These are phyloP conservation scores for Pissodes strobi DNA, from an alignment of 1,140 invertebrate genomes.

Conservation along the genomic window DNA sequence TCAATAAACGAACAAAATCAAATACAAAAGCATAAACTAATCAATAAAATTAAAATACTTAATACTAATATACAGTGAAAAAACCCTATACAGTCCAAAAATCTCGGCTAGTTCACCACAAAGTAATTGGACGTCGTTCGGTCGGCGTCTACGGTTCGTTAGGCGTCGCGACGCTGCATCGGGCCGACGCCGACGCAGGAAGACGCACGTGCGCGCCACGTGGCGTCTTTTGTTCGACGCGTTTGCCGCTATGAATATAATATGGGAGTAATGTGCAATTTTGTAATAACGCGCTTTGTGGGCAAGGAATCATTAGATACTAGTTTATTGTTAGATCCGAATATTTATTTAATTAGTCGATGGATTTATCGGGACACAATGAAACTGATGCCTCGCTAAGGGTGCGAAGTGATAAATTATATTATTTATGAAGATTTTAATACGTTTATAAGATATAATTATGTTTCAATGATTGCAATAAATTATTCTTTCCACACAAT, in stretches of 20 bases:
- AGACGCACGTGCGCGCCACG: slow-evolving; percentile 39
- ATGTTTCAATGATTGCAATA: no score
- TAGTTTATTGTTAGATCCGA: slow-evolving; percentile 28
- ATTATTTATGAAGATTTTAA: no score
- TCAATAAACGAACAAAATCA: no score
- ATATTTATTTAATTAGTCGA: slow-evolving; percentile 25
- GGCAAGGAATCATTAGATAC: not conserved
- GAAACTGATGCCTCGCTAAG: slow-evolving; percentile 1
- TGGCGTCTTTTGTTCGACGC: slow-evolving; percentile 34
- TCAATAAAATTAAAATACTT: no score
- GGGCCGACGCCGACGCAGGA: slow-evolving; percentile 30
- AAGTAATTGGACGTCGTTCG: slow-evolving; percentile 53
- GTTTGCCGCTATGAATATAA: slow-evolving; percentile 35
- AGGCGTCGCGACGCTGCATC: slow-evolving; percentile 33
- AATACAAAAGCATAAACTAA: no score
- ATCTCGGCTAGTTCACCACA: no score
- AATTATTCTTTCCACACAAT: no score
- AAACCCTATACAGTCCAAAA: no score
- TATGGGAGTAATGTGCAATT: slow-evolving; percentile 23
- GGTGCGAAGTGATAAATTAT: no score
- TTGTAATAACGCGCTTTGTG: slow-evolving; percentile 24
- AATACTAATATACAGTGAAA: no score
- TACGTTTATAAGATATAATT: no score
- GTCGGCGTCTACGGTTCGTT: slow-evolving; percentile 47
- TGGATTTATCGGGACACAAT: slow-evolving; percentile 17